Evolutionary conservation across 2,113 vertebrate species (phyloP).

Genomic region (Ptilorrhoa leucosticta): DNA sequence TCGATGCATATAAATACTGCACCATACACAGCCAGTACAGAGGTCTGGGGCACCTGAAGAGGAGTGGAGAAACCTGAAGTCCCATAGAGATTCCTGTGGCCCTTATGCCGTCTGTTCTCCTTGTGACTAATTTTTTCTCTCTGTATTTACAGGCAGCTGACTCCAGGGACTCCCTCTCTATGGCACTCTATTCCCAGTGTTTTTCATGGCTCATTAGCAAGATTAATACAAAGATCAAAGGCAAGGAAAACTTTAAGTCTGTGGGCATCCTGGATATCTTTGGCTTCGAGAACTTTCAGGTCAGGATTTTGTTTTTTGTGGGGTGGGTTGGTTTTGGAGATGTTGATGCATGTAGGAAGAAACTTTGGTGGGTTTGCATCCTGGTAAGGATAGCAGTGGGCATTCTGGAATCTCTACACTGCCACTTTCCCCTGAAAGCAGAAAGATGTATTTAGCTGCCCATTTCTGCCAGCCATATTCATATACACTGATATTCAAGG

Average conservation of each 20-base stretch:
- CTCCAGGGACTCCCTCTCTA: slow-evolving; percentile 88
- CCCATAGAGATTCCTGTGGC: not conserved
- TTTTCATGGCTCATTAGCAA: slow-evolving; percentile 92
- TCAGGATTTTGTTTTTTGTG: slow-evolving; percentile 48
- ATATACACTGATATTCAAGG: not conserved
- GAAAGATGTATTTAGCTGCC: not conserved
- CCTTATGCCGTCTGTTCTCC: not conserved
- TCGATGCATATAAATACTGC: not conserved
- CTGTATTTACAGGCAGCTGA: slow-evolving; percentile 79
- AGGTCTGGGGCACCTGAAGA: not conserved
- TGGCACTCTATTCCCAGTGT: slow-evolving; percentile 91
- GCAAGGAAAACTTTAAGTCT: slow-evolving; percentile 92
- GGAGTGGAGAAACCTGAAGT: not conserved
- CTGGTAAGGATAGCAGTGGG: not conserved
- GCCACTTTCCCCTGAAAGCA: not conserved
- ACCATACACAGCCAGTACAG: not conserved
- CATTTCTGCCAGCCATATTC: not conserved
- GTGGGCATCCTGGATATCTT: slow-evolving; percentile 95
- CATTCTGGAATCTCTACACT: not conserved
- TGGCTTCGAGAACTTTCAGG: slow-evolving; percentile 93
- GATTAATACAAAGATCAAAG: slow-evolving; percentile 88
- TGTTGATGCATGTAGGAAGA: not conserved
- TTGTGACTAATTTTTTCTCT: not conserved
- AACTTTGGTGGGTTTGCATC: not conserved
- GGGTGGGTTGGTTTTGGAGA: not conserved